Evolutionary conservation across 2,888 invertebrate species (phyloP).

Genomic region (Eurytoma adleriae): DNA sequence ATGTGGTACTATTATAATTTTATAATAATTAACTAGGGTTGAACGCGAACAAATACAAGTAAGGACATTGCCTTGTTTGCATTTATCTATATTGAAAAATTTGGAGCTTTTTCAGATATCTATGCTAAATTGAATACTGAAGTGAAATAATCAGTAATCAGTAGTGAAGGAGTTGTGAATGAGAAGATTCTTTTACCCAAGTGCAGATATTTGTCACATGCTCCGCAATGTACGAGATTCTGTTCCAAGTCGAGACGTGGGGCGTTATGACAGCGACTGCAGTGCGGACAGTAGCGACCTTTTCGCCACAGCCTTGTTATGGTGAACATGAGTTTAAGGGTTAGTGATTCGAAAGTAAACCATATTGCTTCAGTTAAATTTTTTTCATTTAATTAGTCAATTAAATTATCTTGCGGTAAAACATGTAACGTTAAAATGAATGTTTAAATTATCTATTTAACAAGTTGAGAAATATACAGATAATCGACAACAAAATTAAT

Average conservation of each 20-base stretch:
- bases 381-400: slow-evolving; percentile 4
- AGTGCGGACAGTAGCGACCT: slow-evolving; percentile 85
- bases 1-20: no score
- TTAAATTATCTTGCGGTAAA: background rate
- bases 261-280: slow-evolving; percentile 84
- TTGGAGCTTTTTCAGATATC: no score
- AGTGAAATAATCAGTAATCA: slow-evolving; percentile 58
- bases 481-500: no score
- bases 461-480: no score
- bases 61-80: no score
- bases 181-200: slow-evolving; percentile 71
- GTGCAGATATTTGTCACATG: slow-evolving; percentile 78
- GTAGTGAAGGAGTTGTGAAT: slow-evolving; percentile 26
- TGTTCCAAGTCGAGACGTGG: slow-evolving; percentile 82
- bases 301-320: slow-evolving; percentile 82
- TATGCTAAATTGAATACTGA: slow-evolving; percentile 57
- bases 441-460: background rate
- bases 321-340: slow-evolving; percentile 63
- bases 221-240: slow-evolving; percentile 77
- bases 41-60: no score
- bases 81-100: background rate
- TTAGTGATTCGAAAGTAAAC: slow-evolving; percentile 64
- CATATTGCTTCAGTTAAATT: slow-evolving; percentile 59
- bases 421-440: background rate
- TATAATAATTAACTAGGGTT: no score